phyloP scores from a whole-genome alignment of 2,797 vertebrate species.

The Siniperca obscura region DNA sequence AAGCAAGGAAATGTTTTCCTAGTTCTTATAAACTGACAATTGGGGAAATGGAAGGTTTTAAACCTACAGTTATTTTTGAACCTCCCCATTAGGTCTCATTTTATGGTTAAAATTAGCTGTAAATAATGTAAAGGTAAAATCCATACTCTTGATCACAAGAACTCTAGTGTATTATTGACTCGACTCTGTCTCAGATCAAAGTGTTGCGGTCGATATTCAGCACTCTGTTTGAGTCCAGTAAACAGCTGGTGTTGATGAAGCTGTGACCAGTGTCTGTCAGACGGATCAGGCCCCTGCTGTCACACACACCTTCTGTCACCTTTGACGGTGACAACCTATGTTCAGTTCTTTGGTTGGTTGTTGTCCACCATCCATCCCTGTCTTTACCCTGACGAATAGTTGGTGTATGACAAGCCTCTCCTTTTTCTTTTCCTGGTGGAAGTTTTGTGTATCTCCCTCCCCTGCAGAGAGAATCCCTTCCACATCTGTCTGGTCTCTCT shows the following conservation, averaged over 20 bases:
- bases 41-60: neutral
- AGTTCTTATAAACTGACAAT: neutral
- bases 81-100: neutral
- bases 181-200: constrained; percentile 45
- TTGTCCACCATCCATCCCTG: constrained; percentile 5
- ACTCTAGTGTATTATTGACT: constrained; percentile 42
- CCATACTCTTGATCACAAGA: constrained; percentile 33
- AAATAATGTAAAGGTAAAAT: constrained; percentile 43
- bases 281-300: constrained; percentile 11
- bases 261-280: constrained; percentile 28
- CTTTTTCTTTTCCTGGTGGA: constrained; percentile 29
- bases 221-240: constrained; percentile 39
- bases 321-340: neutral
- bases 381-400: neutral
- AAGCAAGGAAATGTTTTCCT: neutral
- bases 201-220: constrained; percentile 41
- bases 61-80: constrained; percentile 19
- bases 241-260: constrained; percentile 39
- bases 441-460: constrained; percentile 29
- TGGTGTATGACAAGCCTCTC: neutral
- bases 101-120: constrained; percentile 27
- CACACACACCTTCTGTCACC: constrained; percentile 4
- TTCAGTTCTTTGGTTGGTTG: constrained; percentile 4
- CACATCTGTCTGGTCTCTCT: constrained; percentile 34
- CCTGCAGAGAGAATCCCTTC: constrained; percentile 27